Conservation (phyloP, 2,113 vertebrate genomes). For the Dryoscopus gambensis region DNA sequence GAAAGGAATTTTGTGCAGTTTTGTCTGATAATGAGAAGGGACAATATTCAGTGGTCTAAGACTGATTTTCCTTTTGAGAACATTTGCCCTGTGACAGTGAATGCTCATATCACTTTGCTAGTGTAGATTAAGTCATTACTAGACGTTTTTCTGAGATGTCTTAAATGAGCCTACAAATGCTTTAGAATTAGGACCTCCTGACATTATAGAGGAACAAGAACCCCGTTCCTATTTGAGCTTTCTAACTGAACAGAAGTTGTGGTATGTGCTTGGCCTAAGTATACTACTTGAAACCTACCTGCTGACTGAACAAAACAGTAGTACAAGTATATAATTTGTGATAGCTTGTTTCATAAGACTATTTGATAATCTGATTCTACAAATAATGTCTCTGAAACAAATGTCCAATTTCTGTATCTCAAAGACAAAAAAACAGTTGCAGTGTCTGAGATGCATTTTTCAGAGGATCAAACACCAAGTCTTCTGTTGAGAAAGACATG, state of each 20-base stretch:
- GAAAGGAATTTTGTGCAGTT: neutral
- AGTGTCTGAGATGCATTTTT: neutral
- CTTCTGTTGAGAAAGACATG: neutral
- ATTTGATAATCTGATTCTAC: neutral
- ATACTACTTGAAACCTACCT: neutral
- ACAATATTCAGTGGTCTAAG: neutral
- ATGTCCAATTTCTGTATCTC: neutral
- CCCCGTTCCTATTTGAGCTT: neutral
- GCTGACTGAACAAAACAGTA: neutral
- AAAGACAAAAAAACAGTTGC: neutral
- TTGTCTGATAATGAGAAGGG: neutral
- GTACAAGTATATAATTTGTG: neutral
- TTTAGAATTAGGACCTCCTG: neutral
- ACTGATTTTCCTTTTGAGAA: neutral
- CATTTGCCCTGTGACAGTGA: neutral
- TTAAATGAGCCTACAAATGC: neutral
- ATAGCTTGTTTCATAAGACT: neutral
- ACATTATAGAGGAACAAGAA: neutral
- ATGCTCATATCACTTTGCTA: neutral
- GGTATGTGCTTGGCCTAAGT: neutral
- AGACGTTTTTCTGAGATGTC: fast-evolving
- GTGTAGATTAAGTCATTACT: neutral
- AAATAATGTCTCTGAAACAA: neutral
- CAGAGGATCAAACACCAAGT: neutral
- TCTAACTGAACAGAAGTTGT: neutral